A percentile compares a stretch with the other conserved stretches of the same genome.
Evolutionary conservation across 2,888 invertebrate genomes (phyloP).

Genomic region (Pachliopta kotzebuea): DNA sequence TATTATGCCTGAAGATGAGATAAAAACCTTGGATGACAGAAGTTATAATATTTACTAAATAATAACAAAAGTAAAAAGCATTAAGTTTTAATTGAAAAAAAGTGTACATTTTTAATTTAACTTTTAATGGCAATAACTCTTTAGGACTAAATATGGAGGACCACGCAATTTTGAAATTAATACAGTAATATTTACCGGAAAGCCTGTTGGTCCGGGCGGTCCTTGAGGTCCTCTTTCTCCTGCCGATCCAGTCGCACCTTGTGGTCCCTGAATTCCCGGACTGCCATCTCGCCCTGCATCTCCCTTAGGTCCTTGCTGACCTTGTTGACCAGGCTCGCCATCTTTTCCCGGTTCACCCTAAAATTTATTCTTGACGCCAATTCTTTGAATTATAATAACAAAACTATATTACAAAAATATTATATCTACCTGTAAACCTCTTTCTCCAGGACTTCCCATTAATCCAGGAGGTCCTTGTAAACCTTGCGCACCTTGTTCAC

Average conservation of each 20-base stretch:
- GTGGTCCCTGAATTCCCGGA: conserved; percentile 86
- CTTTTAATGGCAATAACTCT: too few species aligned
- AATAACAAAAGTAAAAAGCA: too few species aligned
- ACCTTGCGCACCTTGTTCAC: conserved; percentile 90
- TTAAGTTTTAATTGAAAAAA: too few species aligned
- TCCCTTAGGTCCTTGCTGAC: conserved; percentile 88
- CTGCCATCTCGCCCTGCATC: conserved; percentile 89
- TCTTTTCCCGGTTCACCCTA: conserved; percentile 91
- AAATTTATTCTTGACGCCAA: conserved; percentile 18
- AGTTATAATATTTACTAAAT: too few species aligned
- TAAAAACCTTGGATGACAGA: too few species aligned
- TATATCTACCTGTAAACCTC: conserved; percentile 83
- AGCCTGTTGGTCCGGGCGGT: conserved; percentile 88
- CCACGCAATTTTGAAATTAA: not conserved
- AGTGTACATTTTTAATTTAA: too few species aligned
- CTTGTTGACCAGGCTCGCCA: conserved; percentile 88
- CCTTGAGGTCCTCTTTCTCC: conserved; percentile 90
- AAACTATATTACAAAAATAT: conserved; percentile 12
- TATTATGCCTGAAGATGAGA: too few species aligned
- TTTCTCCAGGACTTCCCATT: conserved; percentile 88
- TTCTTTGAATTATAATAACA: not conserved
- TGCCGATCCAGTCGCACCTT: conserved; percentile 85
- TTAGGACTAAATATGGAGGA: not conserved
- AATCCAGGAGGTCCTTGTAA: conserved; percentile 89
- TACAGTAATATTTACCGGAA: conserved; percentile 81